These are phyloP conservation scores for Platypus cylindrus DNA, from an alignment of 2,888 invertebrate species.

Conservation along the genomic window DNA sequence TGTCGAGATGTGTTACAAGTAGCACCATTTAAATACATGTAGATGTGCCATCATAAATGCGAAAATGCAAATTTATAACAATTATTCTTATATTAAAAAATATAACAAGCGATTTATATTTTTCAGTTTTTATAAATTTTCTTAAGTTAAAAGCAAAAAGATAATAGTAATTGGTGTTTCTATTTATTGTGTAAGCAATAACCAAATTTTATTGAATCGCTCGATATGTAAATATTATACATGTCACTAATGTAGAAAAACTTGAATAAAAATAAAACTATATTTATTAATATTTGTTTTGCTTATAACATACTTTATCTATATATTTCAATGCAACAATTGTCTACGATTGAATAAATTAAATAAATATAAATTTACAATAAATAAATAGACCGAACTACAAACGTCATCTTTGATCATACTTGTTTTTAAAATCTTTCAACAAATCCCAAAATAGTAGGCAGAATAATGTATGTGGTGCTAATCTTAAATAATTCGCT, in stretches of 20 bases:
- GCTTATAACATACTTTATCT: no score
- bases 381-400: neutral
- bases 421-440: slow-evolving; percentile 18
- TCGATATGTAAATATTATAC: slow-evolving; percentile 16
- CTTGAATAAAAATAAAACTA: slow-evolving; percentile 30
- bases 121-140: no score
- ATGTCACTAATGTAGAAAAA: slow-evolving; percentile 27
- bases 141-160: no score
- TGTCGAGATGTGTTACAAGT: neutral
- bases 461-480: slow-evolving; percentile 79
- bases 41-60: slow-evolving; percentile 27
- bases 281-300: slow-evolving; percentile 22
- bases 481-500: slow-evolving; percentile 77
- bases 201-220: no score
- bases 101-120: slow-evolving; percentile 10
- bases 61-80: slow-evolving; percentile 24
- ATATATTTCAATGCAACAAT: no score
- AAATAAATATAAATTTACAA: neutral
- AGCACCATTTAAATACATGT: slow-evolving; percentile 22
- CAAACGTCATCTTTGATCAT: slow-evolving; percentile 2
- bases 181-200: no score
- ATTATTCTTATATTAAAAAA: slow-evolving; percentile 23
- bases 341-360: slow-evolving; percentile 2
- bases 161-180: no score
- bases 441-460: slow-evolving; percentile 71